A percentile compares a stretch with the other conserved stretches of the same genome.
Conservation (phyloP, 2,888 invertebrate genomes). For the Agrilus cyanescens region DNA sequence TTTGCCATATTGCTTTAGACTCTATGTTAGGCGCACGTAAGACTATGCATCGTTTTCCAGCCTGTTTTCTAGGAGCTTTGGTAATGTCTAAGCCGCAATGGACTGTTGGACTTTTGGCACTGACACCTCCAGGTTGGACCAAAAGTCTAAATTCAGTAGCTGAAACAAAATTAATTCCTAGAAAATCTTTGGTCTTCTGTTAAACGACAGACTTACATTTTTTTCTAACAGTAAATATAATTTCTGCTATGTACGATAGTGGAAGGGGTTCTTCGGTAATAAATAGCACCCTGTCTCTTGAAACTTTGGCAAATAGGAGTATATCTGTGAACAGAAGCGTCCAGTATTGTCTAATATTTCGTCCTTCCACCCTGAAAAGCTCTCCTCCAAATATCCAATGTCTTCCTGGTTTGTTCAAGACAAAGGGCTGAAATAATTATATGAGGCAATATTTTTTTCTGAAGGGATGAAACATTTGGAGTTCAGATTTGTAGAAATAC, state of each 20-base stretch:
- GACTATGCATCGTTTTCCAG: conserved; percentile 56
- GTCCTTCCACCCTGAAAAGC: conserved; percentile 69
- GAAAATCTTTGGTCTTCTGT: conserved; percentile 1
- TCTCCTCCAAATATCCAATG: conserved; percentile 88
- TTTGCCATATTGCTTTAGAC: conserved; percentile 84
- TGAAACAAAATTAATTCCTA: conserved; percentile 26
- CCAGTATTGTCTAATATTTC: conserved; percentile 74
- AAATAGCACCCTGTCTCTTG: conserved; percentile 74
- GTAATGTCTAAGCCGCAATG: conserved; percentile 58
- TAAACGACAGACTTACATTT: conserved; percentile 46
- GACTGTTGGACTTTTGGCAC: conserved; percentile 61
- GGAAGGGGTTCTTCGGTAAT: conserved; percentile 80
- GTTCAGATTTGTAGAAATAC: conserved; percentile 9
- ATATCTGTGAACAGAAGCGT: conserved; percentile 75
- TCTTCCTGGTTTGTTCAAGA: conserved; percentile 67
- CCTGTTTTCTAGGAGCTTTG: conserved; percentile 49
- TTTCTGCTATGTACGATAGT: conserved; percentile 65
- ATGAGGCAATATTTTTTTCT: neutral
- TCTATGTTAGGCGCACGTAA: conserved; percentile 73
- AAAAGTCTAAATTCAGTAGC: conserved; percentile 78
- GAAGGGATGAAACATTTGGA: neutral
- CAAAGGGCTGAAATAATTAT: conserved; percentile 53
- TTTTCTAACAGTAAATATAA: conserved; percentile 76
- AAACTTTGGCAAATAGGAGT: conserved; percentile 74
- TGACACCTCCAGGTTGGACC: conserved; percentile 49